These are phyloP conservation scores for Crioceris asparagi DNA, from an alignment of 2,888 invertebrate species.

Conservation along the genomic window DNA sequence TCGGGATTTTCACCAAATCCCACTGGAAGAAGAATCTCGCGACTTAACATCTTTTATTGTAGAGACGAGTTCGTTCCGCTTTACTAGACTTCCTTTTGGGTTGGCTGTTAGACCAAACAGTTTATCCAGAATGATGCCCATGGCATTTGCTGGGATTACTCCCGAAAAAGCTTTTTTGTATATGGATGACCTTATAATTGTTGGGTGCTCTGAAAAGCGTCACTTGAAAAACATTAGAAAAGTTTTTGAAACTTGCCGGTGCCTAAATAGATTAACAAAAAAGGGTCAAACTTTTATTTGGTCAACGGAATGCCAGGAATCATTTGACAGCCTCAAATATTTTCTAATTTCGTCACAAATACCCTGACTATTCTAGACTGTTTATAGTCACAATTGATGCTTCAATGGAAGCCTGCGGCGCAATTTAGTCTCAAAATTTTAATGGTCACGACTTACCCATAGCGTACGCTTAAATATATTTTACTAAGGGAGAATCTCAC, in stretches of 20 bases:
- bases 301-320: too few species aligned
- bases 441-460: slow-evolving; percentile 9
- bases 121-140: slow-evolving; percentile 21
- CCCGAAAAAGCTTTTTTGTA: slow-evolving; percentile 20
- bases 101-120: slow-evolving; percentile 17
- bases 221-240: slow-evolving; percentile 9
- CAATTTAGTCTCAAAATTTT: slow-evolving; percentile 8
- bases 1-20: too few species aligned
- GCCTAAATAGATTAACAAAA: too few species aligned
- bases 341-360: neutral
- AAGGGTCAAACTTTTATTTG: too few species aligned
- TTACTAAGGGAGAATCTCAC: slow-evolving; percentile 10
- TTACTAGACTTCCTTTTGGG: slow-evolving; percentile 17
- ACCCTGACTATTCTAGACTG: neutral
- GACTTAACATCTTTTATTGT: too few species aligned
- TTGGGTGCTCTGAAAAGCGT: slow-evolving; percentile 14
- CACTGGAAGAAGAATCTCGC: too few species aligned
- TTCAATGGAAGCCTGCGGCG: too few species aligned
- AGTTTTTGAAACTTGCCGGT: slow-evolving; percentile 2
- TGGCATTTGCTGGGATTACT: slow-evolving; percentile 18
- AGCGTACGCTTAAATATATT: slow-evolving; percentile 9
- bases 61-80: slow-evolving; percentile 5
- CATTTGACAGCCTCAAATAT: neutral
- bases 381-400: neutral
- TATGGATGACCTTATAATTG: slow-evolving; percentile 21